Base-by-base conservation (phyloP, 2,113 vertebrate genomes). In the Albula glossodonta region DNA sequence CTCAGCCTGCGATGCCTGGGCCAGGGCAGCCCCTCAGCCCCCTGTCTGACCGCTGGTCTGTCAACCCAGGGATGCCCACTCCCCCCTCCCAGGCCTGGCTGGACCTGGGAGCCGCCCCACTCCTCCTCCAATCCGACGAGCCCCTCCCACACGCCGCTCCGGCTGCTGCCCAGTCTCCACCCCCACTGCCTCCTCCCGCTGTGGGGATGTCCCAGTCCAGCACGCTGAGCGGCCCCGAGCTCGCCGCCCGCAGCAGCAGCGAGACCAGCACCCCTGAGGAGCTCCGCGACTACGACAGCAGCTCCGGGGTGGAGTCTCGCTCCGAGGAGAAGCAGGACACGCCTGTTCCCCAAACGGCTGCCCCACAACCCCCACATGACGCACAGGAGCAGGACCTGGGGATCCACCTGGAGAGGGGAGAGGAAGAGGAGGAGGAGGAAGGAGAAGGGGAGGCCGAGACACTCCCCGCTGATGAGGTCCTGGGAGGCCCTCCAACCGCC, bases 181-280 rank as follows among this genome's bases (percentile, higher is more conserved):
- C 82, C 87, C 41, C 70, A 50, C 70, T 5, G 25, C 8, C 56
- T 81, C 56, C 84, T 49, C 88, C 83, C 78, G 89, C 88, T 3
- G 86, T 82, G 49, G 90, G 78, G n/a, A 91, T 94, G 57, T 94
- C 91, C 88, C 93, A 89, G 90, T 95, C 95, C 17, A 95, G 93
- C 74, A 96, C 94, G 0, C 79, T 96, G 83, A 96, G 93, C 52
- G 94, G 91, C 4, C 91, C 93, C 2, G 95, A 95, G 52, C 86
- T 93, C 70, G 93, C 92, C 1, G 93, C 92, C 9, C 92, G 95
- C 88, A 94, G 93, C 89, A 94, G 95, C 91, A 96, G 95, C 6
- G 95, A 94, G 86, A 93, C 93, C 0, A 96, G 95, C 89, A 96
- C 94, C 0, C 96, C 96, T 0, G 96, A 97, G 85, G 96, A 97